phyloP scores from a whole-genome alignment of 1,140 invertebrate genomes.

The Aphidius ervi region DNA sequence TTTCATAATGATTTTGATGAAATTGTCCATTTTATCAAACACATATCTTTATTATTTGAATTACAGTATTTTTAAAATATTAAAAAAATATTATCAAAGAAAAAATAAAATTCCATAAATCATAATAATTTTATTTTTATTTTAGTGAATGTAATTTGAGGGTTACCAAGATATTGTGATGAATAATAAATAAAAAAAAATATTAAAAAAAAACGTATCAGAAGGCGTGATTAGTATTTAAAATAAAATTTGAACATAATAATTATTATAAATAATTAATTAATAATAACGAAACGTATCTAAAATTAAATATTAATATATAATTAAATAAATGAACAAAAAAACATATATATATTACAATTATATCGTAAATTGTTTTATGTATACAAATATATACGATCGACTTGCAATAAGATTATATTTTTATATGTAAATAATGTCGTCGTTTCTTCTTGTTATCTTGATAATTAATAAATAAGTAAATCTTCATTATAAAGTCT shows the following conservation, averaged over 20 bases:
- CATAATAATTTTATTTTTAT: too few relatives aligned
- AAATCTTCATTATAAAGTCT: too few relatives aligned
- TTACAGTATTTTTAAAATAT: too few relatives aligned
- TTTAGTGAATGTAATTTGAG: too few relatives aligned
- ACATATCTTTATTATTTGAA: too few relatives aligned
- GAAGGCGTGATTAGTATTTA: background rate
- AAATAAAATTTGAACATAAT: too few relatives aligned
- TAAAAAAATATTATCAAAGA: background rate
- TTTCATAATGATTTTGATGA: too few relatives aligned
- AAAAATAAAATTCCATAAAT: slow-evolving; percentile 1
- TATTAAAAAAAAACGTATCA: background rate
- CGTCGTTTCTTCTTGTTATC: slow-evolving; percentile 44
- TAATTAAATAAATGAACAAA: background rate
- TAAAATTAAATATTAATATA: too few relatives aligned
- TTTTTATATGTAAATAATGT: slow-evolving; percentile 52
- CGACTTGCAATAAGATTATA: slow-evolving; percentile 43
- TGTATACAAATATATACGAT: slow-evolving; percentile 31
- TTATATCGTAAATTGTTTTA: slow-evolving; percentile 20
- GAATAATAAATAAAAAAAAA: background rate
- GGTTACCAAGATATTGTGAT: background rate
- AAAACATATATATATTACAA: slow-evolving; percentile 1
- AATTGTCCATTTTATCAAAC: too few relatives aligned
- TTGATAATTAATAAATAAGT: slow-evolving; percentile 27
- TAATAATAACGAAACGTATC: too few relatives aligned
- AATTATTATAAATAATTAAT: too few relatives aligned